phyloP scores from a whole-genome alignment of 1,140 invertebrate genomes.

The Riptortus pedestris region DNA sequence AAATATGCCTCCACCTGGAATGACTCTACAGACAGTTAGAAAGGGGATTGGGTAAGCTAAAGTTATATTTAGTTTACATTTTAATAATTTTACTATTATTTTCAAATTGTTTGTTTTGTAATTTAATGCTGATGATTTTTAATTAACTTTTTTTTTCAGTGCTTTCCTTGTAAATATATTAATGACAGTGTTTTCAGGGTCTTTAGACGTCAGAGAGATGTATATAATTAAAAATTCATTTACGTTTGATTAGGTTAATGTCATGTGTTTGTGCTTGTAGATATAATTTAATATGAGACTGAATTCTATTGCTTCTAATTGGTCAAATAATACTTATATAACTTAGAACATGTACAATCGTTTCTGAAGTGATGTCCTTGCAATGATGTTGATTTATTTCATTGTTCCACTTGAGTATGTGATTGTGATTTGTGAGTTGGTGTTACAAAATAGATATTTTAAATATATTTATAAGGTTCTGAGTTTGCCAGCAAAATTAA shows the following conservation, averaged over 20 bases:
- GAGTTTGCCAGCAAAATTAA: too few relatives aligned
- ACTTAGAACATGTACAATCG: too few relatives aligned
- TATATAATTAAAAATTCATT: background rate
- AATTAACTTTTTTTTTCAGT: background rate
- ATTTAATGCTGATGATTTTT: background rate
- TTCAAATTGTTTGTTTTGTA: constrained; percentile 1
- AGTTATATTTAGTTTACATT: background rate
- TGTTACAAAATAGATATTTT: background rate
- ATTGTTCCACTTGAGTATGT: too few relatives aligned
- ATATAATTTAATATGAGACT: background rate
- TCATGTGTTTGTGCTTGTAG: background rate
- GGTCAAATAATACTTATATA: too few relatives aligned
- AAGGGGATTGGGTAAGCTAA: constrained; percentile 1
- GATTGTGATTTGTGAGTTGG: background rate
- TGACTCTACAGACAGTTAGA: background rate
- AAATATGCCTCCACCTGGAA: background rate
- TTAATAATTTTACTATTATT: background rate
- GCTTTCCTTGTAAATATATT: background rate
- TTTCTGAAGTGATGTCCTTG: too few relatives aligned
- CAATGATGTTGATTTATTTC: too few relatives aligned
- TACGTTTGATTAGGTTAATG: background rate
- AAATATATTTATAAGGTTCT: too few relatives aligned
- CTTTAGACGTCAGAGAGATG: background rate
- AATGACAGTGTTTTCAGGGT: background rate
- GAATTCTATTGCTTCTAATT: background rate